Conservation (phyloP, 2,888 invertebrate species). For the Stenichneumon culpator region DNA sequence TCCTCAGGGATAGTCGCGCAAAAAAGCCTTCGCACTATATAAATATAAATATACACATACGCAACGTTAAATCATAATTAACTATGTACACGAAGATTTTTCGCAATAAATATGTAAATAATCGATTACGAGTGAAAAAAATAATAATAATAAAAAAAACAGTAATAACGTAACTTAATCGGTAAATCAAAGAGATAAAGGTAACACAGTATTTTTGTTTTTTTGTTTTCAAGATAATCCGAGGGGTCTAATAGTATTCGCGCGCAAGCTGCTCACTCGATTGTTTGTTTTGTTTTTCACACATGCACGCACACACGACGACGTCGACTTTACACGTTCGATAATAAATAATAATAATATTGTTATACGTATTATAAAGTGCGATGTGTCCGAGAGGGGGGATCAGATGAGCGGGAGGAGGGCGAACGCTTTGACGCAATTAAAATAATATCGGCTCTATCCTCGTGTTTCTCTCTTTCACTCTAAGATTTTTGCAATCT, state of each 20-base stretch:
- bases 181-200: slow-evolving; percentile 52
- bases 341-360: slow-evolving; percentile 69
- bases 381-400: slow-evolving; percentile 70
- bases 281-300: slow-evolving; percentile 25
- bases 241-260: slow-evolving; percentile 41
- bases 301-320: slow-evolving; percentile 64
- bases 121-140: slow-evolving; percentile 52
- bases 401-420: slow-evolving; percentile 55
- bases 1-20: slow-evolving; percentile 60
- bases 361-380: slow-evolving; percentile 70
- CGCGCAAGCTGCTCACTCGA: slow-evolving; percentile 41
- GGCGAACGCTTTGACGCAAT: slow-evolving; percentile 73
- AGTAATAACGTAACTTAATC: slow-evolving; percentile 60
- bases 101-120: slow-evolving; percentile 68
- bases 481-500: slow-evolving; percentile 73
- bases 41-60: slow-evolving; percentile 52
- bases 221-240: slow-evolving; percentile 1
- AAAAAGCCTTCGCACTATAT: slow-evolving; percentile 22
- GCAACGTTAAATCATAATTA: slow-evolving; percentile 55
- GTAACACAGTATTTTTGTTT: slow-evolving; percentile 55
- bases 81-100: slow-evolving; percentile 68
- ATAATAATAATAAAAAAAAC: slow-evolving; percentile 69
- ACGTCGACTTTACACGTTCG: slow-evolving; percentile 67
- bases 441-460: slow-evolving; percentile 73
- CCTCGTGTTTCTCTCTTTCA: slow-evolving; percentile 37